These are phyloP conservation scores for Elaphurus davidianus DNA, from an alignment of 2,113 vertebrate genomes.

Conservation along the genomic window DNA sequence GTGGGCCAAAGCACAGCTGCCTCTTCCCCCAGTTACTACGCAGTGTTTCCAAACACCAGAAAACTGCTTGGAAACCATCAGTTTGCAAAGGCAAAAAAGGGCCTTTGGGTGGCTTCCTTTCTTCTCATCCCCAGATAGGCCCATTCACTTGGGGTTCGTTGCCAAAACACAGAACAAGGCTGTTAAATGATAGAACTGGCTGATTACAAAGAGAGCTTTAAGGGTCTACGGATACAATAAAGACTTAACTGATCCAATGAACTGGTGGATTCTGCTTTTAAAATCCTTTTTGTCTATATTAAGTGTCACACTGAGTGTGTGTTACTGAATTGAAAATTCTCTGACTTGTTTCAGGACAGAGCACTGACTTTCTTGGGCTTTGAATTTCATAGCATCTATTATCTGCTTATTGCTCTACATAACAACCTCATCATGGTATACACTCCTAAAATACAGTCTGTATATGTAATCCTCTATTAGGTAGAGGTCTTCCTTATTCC, in stretches of 20 bases:
- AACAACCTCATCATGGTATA: background rate
- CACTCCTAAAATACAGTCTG: background rate
- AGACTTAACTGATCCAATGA: slow-evolving; percentile 55
- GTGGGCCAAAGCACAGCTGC: slow-evolving; percentile 86
- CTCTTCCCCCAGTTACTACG: slow-evolving; percentile 81
- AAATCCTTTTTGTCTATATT: background rate
- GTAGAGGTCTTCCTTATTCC: background rate
- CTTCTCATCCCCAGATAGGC: slow-evolving; percentile 71
- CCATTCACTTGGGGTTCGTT: slow-evolving; percentile 66
- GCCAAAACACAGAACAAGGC: slow-evolving; percentile 54
- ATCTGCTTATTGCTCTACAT: background rate
- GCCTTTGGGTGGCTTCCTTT: slow-evolving; percentile 75
- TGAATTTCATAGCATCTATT: background rate
- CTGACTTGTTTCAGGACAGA: background rate
- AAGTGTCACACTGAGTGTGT: background rate
- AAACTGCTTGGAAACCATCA: slow-evolving; percentile 83
- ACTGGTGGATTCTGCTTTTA: background rate
- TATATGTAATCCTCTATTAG: background rate
- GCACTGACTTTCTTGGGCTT: background rate
- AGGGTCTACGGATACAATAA: slow-evolving; percentile 42
- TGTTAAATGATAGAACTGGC: slow-evolving; percentile 68
- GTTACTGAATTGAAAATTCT: background rate
- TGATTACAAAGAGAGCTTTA: slow-evolving; percentile 66
- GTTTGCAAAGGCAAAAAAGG: slow-evolving; percentile 78
- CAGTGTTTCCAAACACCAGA: slow-evolving; percentile 78